phyloP scores from a whole-genome alignment of 1,140 invertebrate genomes.

The Yoshiicerus persimilis region DNA sequence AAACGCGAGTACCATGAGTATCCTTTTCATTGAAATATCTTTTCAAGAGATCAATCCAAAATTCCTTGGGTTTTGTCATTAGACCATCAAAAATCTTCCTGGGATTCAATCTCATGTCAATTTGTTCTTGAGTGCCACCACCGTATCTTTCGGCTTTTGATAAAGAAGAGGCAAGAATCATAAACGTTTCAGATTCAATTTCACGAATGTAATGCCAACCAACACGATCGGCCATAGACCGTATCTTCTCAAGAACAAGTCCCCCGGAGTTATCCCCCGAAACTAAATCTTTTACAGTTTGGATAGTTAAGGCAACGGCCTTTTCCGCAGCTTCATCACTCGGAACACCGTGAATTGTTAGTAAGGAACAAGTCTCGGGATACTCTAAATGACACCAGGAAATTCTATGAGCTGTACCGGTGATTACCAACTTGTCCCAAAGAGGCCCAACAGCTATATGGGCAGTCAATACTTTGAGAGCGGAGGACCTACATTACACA shows the following conservation, averaged over 20 bases:
- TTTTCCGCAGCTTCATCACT: constrained; percentile 25
- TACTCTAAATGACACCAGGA: constrained; percentile 49
- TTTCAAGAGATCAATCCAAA: constrained; percentile 71
- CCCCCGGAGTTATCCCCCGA: background rate
- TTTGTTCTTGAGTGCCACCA: constrained; percentile 31
- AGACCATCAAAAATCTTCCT: constrained; percentile 66
- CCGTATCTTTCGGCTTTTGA: constrained; percentile 45
- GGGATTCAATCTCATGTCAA: constrained; percentile 71
- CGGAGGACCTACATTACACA: constrained; percentile 30
- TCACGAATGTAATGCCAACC: constrained; percentile 48
- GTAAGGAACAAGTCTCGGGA: constrained; percentile 36
- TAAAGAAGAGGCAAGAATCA: constrained; percentile 41
- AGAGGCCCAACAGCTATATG: constrained; percentile 43
- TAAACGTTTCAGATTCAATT: constrained; percentile 42
- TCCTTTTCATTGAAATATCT: constrained; percentile 68
- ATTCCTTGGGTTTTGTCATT: constrained; percentile 63
- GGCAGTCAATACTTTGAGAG: constrained; percentile 44
- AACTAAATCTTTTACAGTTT: background rate
- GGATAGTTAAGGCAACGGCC: background rate
- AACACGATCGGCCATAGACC: constrained; percentile 44
- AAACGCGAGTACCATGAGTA: constrained; percentile 52
- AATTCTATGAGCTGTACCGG: constrained; percentile 40
- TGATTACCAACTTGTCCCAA: constrained; percentile 39
- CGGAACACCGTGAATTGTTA: constrained; percentile 42
- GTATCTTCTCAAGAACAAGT: constrained; percentile 23